phyloP scores from a whole-genome alignment of 2,113 vertebrate genomes.

The Ahaetulla prasina region DNA sequence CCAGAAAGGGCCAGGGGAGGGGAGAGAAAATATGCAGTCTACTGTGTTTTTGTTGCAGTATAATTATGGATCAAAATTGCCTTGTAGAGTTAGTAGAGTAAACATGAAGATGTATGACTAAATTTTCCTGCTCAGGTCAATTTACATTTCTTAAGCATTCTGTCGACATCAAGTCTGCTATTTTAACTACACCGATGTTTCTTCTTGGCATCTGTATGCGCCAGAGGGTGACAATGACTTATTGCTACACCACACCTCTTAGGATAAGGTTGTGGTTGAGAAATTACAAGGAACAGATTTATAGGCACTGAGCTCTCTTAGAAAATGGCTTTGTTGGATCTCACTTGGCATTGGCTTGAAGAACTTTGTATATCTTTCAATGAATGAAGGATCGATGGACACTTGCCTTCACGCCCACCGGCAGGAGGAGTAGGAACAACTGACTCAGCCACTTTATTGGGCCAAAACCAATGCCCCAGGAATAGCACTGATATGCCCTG shows the following conservation, averaged over 20 bases:
- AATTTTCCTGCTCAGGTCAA: not conserved
- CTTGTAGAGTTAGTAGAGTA: not conserved
- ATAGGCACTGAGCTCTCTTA: not conserved
- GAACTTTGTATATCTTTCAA: conserved; percentile 10
- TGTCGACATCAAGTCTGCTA: not conserved
- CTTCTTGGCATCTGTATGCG: not conserved
- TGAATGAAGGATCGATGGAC: conserved; percentile 7
- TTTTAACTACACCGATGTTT: not conserved
- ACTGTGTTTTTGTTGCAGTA: not conserved
- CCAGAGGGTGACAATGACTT: rapidly evolving
- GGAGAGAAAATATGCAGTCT: not conserved
- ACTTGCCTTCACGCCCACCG: not conserved
- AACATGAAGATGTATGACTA: not conserved
- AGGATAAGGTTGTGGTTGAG: not conserved
- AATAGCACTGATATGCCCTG: not conserved
- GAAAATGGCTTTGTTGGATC: not conserved
- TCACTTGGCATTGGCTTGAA: not conserved
- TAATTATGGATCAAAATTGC: not conserved
- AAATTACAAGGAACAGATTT: conserved; percentile 16
- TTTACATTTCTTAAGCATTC: not conserved
- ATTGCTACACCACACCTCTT: not conserved
- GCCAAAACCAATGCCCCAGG: not conserved
- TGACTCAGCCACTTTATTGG: not conserved
- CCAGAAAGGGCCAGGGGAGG: not conserved
- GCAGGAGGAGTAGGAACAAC: not conserved